Evolutionary conservation across 2,888 invertebrate species (phyloP).

Genomic region (Oligia strigilis): DNA sequence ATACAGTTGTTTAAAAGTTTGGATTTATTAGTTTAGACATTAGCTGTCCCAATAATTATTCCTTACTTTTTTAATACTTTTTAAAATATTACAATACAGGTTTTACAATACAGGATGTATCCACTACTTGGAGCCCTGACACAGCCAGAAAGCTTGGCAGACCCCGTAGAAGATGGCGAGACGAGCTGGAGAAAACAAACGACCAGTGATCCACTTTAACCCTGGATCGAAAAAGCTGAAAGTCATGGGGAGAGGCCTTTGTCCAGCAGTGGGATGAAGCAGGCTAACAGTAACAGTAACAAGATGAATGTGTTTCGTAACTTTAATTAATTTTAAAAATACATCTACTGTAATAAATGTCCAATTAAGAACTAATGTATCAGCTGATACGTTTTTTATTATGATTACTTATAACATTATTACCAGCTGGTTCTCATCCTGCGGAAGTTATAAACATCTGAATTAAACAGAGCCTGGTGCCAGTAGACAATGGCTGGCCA

Average conservation of each 20-base stretch:
- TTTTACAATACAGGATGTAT: neutral
- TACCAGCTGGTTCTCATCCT: conserved; percentile 31
- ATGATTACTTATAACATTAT: neutral
- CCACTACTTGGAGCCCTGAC: neutral
- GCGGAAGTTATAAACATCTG: conserved; percentile 22
- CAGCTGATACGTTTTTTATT: conserved; percentile 14
- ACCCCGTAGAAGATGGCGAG: neutral
- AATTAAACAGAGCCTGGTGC: conserved; percentile 23
- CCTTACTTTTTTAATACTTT: neutral
- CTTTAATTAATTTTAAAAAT: neutral
- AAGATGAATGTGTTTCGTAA: neutral
- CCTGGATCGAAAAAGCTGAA: too few species aligned
- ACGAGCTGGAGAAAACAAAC: neutral
- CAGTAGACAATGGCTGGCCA: conserved; percentile 31
- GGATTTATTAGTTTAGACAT: neutral
- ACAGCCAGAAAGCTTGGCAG: neutral
- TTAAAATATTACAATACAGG: too few species aligned
- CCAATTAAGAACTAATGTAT: neutral
- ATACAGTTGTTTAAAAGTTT: neutral
- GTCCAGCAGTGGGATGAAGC: neutral
- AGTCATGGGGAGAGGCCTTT: neutral
- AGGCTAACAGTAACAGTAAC: neutral
- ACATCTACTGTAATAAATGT: neutral
- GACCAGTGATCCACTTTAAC: neutral
- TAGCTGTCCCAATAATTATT: neutral